Conservation (phyloP, 2,888 invertebrate species). For the Tanytarsus gracilentus region DNA sequence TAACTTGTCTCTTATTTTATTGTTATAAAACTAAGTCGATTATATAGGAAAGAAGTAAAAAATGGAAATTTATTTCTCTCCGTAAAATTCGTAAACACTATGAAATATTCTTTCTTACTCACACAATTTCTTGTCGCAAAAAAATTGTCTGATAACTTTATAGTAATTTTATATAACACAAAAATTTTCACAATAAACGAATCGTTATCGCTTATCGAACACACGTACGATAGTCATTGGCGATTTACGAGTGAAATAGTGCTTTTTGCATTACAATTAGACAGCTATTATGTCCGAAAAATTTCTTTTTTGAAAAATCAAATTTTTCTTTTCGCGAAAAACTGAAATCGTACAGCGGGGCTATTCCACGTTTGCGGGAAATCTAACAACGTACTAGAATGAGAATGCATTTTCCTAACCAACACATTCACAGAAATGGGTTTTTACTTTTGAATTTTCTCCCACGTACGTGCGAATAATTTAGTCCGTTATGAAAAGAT, state of each 20-base stretch:
- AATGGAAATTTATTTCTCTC: background rate
- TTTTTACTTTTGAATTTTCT: too few species aligned
- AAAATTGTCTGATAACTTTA: conserved; percentile 7
- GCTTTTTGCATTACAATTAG: background rate
- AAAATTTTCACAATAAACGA: background rate
- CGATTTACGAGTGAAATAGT: background rate
- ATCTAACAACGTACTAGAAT: background rate
- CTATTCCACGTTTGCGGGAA: background rate
- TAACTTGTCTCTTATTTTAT: too few species aligned
- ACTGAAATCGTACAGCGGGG: conserved; percentile 6
- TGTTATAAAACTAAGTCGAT: too few species aligned
- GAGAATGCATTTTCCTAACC: too few species aligned
- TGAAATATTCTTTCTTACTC: background rate
- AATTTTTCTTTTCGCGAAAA: background rate
- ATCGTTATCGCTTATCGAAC: background rate
- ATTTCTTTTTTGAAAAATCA: background rate
- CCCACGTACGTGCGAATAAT: too few species aligned
- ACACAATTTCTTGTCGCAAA: background rate
- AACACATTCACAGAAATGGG: too few species aligned
- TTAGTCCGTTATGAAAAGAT: too few species aligned
- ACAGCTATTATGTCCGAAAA: background rate
- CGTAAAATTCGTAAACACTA: background rate
- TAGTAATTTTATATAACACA: background rate
- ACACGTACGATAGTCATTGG: background rate
- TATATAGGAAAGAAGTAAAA: too few species aligned